Percentiles rank a stretch among this genome's conserved stretches.
These are phyloP conservation scores for Trachymyrmex cornetzi DNA, from an alignment of 1,140 invertebrate species.

Conservation along the genomic window DNA sequence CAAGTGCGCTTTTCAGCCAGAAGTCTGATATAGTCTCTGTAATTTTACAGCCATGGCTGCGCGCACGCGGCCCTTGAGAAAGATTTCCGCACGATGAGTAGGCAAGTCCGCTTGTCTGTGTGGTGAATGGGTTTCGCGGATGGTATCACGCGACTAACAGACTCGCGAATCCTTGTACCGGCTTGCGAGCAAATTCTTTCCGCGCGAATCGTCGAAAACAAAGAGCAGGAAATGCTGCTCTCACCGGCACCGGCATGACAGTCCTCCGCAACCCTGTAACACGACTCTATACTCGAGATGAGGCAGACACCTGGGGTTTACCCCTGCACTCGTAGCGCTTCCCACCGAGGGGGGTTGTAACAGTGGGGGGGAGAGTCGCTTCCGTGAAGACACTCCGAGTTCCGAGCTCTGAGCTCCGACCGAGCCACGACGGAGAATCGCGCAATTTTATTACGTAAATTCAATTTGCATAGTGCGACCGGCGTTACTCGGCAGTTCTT, in stretches of 20 bases:
- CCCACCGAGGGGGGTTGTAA: background rate
- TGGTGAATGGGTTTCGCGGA: slow-evolving; percentile 30
- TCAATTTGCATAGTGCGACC: slow-evolving; percentile 69
- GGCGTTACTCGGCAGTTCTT: background rate
- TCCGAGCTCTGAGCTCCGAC: slow-evolving; percentile 49
- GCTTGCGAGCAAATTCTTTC: slow-evolving; percentile 58
- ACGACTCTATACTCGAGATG: slow-evolving; percentile 57
- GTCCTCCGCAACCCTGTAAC: slow-evolving; percentile 67
- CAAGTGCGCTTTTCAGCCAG: background rate
- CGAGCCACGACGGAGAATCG: slow-evolving; percentile 44
- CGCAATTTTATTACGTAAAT: slow-evolving; percentile 76
- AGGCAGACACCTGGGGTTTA: slow-evolving; percentile 42
- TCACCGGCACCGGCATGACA: slow-evolving; percentile 51
- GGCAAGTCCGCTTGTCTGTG: background rate
- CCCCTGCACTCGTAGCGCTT: slow-evolving; percentile 71
- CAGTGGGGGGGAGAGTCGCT: background rate
- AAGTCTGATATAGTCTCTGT: background rate
- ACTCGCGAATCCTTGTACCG: slow-evolving; percentile 15
- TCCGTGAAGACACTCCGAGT: slow-evolving; percentile 54
- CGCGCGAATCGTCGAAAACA: slow-evolving; percentile 70
- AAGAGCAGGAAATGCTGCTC: slow-evolving; percentile 75
- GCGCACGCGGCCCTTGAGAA: background rate
- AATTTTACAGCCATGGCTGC: background rate
- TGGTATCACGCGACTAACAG: slow-evolving; percentile 18
- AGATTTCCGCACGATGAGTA: background rate